Evolutionary conservation across 1,140 invertebrate species (phyloP).

Genomic region (Bacillus rossius): DNA sequence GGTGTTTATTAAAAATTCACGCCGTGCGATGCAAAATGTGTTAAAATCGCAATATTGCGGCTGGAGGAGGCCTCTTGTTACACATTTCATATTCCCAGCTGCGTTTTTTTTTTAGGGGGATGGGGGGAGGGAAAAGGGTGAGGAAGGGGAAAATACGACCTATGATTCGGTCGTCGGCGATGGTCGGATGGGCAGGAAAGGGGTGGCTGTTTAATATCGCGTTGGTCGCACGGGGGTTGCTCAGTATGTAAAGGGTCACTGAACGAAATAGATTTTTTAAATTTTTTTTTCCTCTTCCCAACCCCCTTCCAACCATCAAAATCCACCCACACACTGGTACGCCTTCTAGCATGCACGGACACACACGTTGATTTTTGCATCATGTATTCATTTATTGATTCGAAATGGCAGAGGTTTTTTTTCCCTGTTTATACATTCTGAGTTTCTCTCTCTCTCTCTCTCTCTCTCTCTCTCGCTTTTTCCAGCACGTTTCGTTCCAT

Average conservation of each 20-base stretch:
- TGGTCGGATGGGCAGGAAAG: no score
- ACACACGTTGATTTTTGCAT: slow-evolving; percentile 13
- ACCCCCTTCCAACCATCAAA: neutral
- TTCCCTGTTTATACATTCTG: no score
- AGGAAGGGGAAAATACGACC: no score
- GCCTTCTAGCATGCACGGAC: neutral
- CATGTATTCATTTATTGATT: slow-evolving; percentile 17
- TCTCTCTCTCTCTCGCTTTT: no score
- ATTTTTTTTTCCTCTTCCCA: neutral
- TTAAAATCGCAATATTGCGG: slow-evolving; percentile 16
- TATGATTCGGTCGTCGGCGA: no score
- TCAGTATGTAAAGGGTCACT: no score
- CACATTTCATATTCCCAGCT: neutral
- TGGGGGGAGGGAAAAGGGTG: no score
- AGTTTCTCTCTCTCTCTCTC: no score
- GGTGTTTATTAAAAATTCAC: slow-evolving; percentile 17
- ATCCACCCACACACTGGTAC: neutral
- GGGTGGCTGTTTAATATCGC: no score
- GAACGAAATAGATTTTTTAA: neutral
- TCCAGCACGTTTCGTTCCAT: no score
- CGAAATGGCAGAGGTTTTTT: neutral
- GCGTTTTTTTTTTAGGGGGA: no score
- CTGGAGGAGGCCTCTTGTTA: neutral
- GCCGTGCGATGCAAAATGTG: slow-evolving; percentile 10
- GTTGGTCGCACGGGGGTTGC: no score